Conservation (phyloP, 2,797 vertebrate genomes). For the Hippocampus kuda region DNA sequence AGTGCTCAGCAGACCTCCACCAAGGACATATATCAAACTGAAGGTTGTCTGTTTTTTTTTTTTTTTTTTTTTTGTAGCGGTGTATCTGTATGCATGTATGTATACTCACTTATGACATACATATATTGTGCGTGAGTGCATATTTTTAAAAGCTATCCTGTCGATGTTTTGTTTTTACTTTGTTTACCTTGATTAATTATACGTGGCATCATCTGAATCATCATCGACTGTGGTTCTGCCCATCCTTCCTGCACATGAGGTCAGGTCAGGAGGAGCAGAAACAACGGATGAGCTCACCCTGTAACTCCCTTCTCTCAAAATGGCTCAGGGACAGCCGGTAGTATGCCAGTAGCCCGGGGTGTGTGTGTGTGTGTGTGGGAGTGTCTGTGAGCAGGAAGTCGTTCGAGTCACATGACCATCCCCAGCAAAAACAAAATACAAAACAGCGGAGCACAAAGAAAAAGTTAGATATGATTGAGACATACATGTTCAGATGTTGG, state of each 20-base stretch:
- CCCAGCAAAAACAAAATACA: neutral
- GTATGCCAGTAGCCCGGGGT: neutral
- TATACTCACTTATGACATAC: neutral
- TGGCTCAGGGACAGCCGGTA: neutral
- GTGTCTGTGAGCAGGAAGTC: neutral
- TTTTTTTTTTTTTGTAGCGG: neutral
- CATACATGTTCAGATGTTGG: neutral
- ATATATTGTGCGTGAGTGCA: neutral
- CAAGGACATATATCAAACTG: neutral
- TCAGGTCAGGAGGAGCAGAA: conserved; percentile 45
- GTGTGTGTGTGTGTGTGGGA: neutral
- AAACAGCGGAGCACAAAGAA: neutral
- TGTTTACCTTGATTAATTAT: too few species aligned
- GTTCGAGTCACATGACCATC: neutral
- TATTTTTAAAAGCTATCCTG: neutral
- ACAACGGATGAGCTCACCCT: conserved; percentile 46
- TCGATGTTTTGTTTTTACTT: neutral
- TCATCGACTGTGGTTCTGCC: conserved; percentile 51
- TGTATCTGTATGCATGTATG: too few species aligned
- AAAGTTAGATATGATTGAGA: neutral
- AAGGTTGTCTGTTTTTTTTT: neutral
- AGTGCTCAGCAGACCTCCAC: neutral
- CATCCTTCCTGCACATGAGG: conserved; percentile 65
- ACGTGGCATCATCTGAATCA: conserved; percentile 4
- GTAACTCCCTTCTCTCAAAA: neutral